Conservation (phyloP, 64 coral and sea anemone species). For the Montipora foliosa region DNA sequence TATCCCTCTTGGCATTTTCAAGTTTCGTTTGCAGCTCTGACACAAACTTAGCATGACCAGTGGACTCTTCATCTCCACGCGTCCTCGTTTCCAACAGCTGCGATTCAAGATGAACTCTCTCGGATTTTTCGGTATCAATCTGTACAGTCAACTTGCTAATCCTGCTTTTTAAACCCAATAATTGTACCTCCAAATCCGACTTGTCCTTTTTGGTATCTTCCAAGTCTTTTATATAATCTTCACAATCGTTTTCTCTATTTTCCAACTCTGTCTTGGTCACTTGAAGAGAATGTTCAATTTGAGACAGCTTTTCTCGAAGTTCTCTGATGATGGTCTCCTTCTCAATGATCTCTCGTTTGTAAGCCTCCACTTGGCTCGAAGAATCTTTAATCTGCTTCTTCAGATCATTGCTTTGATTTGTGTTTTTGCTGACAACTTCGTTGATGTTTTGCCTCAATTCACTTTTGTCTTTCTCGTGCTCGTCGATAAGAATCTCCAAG, state of each 20-base stretch:
- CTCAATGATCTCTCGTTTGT: slow-evolving; percentile 73
- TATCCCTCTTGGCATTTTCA: slow-evolving; percentile 76
- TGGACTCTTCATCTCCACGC: slow-evolving; percentile 69
- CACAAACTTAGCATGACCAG: slow-evolving; percentile 72
- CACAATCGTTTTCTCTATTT: slow-evolving; percentile 79
- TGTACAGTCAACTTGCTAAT: slow-evolving; percentile 72
- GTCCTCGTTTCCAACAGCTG: slow-evolving; percentile 76
- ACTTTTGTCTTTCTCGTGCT: slow-evolving; percentile 82
- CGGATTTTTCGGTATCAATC: slow-evolving; percentile 68
- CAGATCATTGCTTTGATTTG: slow-evolving; percentile 67
- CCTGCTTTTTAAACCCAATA: slow-evolving; percentile 67
- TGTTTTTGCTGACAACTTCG: slow-evolving; percentile 70
- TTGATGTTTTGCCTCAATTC: slow-evolving; percentile 78
- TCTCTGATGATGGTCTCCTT: slow-evolving; percentile 83
- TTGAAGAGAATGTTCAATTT: slow-evolving; percentile 65
- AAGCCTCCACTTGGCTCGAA: slow-evolving; percentile 72
- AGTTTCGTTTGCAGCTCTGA: slow-evolving; percentile 82
- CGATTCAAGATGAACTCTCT: slow-evolving; percentile 61
- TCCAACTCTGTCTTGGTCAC: slow-evolving; percentile 68
- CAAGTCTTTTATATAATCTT: slow-evolving; percentile 59
- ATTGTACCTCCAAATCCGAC: slow-evolving; percentile 84
- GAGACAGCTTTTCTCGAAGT: slow-evolving; percentile 52
- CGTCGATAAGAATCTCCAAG: slow-evolving; percentile 71
- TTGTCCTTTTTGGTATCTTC: slow-evolving; percentile 70
- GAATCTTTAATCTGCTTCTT: slow-evolving; percentile 77